These are phyloP conservation scores for Caerostris darwini DNA, from an alignment of 1,140 invertebrate genomes.

Conservation along the genomic window DNA sequence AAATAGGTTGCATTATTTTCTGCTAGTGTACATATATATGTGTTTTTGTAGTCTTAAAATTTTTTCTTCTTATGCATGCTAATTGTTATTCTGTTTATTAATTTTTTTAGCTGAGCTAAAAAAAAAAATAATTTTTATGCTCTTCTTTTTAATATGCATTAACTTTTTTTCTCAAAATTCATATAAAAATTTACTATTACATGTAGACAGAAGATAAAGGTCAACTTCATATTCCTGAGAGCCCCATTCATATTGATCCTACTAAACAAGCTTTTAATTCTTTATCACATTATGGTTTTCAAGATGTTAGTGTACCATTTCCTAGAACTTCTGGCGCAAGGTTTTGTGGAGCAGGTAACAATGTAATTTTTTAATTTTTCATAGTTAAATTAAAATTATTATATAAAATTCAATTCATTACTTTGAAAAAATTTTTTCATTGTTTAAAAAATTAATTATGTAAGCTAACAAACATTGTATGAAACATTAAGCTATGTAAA, in stretches of 20 bases:
- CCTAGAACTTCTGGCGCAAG: conserved; percentile 95
- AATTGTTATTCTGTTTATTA: not conserved
- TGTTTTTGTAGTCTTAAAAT: too few species aligned
- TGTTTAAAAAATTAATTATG: not conserved
- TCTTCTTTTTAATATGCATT: not conserved
- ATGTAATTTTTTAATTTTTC: not conserved
- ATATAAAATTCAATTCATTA: not conserved
- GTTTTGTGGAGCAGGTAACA: conserved; percentile 91
- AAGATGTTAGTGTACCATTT: conserved; percentile 92
- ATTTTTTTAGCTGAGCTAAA: not conserved
- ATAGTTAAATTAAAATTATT: not conserved
- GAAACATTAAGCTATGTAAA: not conserved
- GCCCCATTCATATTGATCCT: conserved; percentile 70
- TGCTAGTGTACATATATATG: too few species aligned
- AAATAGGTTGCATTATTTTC: too few species aligned
- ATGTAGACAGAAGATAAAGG: conserved; percentile 63
- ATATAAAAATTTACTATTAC: not conserved
- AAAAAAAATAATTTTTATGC: not conserved
- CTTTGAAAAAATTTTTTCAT: not conserved
- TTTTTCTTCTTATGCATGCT: too few species aligned
- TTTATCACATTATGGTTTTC: conserved; percentile 81
- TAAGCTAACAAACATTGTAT: not conserved
- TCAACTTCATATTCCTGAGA: conserved; percentile 57
- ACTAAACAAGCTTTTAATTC: conserved; percentile 54
- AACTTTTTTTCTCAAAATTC: too few species aligned